Conservation (phyloP, 1,140 invertebrate genomes). For the Pseudobourletiella spinata region DNA sequence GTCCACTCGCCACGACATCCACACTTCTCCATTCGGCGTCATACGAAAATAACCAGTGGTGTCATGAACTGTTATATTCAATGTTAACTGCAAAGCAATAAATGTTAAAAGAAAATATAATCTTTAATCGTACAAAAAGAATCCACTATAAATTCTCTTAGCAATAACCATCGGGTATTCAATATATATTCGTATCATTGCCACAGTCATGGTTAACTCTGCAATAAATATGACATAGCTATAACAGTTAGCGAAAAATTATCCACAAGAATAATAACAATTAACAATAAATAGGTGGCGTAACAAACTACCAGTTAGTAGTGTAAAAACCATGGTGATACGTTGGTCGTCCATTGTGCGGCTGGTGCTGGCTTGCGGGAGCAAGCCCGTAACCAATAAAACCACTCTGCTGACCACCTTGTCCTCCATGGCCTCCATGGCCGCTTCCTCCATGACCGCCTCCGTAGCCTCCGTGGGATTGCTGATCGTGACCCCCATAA, state of each 20-base stretch:
- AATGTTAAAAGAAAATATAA: background rate
- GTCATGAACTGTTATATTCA: background rate
- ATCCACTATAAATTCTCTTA: too few relatives aligned
- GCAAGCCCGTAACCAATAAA: background rate
- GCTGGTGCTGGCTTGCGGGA: background rate
- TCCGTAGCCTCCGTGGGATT: background rate
- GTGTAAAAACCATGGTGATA: slow-evolving; percentile 12
- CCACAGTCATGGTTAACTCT: background rate
- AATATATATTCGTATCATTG: too few relatives aligned
- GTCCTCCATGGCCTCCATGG: background rate
- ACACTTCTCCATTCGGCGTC: too few relatives aligned
- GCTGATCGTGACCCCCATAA: background rate
- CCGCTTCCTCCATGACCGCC: background rate
- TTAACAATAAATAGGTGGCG: background rate
- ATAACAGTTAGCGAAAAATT: background rate
- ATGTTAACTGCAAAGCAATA: too few relatives aligned
- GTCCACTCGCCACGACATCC: too few relatives aligned
- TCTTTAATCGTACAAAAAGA: background rate
- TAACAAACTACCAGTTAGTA: background rate
- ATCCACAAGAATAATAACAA: background rate
- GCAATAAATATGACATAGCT: background rate
- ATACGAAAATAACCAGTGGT: too few relatives aligned
- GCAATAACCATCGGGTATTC: too few relatives aligned
- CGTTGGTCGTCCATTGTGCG: background rate
- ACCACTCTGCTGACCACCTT: background rate